Conservation (phyloP, 2,888 invertebrate species). For the Helobdella robusta region DNA sequence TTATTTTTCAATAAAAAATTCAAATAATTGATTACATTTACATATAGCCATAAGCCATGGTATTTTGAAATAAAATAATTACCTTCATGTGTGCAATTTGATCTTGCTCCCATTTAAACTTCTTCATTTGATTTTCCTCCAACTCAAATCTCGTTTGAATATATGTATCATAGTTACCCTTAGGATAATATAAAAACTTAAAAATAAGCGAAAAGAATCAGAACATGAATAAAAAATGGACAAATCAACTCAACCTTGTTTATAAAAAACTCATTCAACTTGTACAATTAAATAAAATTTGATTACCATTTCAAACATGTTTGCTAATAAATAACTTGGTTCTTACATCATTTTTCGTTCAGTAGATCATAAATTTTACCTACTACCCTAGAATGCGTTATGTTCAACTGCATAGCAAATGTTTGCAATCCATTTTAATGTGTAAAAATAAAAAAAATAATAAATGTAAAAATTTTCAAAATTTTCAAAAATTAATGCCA, state of each 20-base stretch:
- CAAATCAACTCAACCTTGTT: too few relatives aligned
- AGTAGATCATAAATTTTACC: too few relatives aligned
- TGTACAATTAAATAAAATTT: too few relatives aligned
- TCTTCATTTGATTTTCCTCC: conserved; percentile 95
- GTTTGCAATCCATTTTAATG: too few relatives aligned
- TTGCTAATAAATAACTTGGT: too few relatives aligned
- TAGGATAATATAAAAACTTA: conserved; percentile 22
- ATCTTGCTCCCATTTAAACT: conserved; percentile 99
- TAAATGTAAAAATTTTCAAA: not conserved
- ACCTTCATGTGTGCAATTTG: conserved; percentile 98
- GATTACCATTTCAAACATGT: too few relatives aligned
- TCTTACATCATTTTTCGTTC: too few relatives aligned
- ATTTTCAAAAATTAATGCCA: not conserved
- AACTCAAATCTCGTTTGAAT: conserved; percentile 83
- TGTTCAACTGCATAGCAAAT: too few relatives aligned
- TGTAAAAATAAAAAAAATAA: not conserved
- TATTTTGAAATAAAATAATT: too few relatives aligned
- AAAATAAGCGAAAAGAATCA: not conserved
- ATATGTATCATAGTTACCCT: conserved; percentile 90
- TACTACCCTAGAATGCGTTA: too few relatives aligned
- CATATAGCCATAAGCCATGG: not conserved
- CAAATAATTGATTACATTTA: not conserved
- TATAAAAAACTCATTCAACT: too few relatives aligned
- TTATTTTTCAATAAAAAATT: not conserved
- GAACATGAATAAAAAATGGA: too few relatives aligned